phyloP scores from a whole-genome alignment of 2,888 invertebrate genomes.

The Ptychoptera contaminata region DNA sequence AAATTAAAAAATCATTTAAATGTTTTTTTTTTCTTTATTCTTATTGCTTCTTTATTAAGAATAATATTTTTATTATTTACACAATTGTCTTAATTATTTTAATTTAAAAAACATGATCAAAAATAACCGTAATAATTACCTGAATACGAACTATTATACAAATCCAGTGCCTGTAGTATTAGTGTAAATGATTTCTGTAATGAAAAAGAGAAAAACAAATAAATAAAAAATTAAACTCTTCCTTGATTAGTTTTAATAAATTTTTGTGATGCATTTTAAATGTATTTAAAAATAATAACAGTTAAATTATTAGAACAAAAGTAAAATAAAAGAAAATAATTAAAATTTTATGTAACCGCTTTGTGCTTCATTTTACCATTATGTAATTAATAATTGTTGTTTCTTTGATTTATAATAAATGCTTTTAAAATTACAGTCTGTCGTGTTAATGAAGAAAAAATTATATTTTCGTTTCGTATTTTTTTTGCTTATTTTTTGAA shows the following conservation, averaged over 20 bases:
- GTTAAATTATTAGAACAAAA: too few species aligned
- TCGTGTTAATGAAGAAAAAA: too few species aligned
- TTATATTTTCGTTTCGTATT: too few species aligned
- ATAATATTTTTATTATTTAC: not conserved
- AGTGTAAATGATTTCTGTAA: conserved; percentile 85
- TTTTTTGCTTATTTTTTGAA: too few species aligned
- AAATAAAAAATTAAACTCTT: not conserved
- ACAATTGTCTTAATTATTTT: conserved; percentile 12
- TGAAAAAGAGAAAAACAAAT: conserved; percentile 20
- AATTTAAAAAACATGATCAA: conserved; percentile 13
- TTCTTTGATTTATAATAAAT: too few species aligned
- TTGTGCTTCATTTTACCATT: too few species aligned
- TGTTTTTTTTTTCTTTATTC: not conserved
- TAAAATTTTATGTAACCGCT: too few species aligned
- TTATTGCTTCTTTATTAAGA: not conserved
- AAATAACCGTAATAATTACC: conserved; percentile 36
- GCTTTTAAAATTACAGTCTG: too few species aligned
- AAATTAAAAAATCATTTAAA: not conserved
- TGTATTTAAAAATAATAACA: too few species aligned
- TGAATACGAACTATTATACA: conserved; percentile 55
- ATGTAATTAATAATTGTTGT: too few species aligned
- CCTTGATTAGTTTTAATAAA: not conserved
- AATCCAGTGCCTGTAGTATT: conserved; percentile 81
- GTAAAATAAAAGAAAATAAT: too few species aligned
- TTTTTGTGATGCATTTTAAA: conserved; percentile 3